Base-by-base conservation (phyloP, 2,888 invertebrate genomes). In the Campoletis raptor region DNA sequence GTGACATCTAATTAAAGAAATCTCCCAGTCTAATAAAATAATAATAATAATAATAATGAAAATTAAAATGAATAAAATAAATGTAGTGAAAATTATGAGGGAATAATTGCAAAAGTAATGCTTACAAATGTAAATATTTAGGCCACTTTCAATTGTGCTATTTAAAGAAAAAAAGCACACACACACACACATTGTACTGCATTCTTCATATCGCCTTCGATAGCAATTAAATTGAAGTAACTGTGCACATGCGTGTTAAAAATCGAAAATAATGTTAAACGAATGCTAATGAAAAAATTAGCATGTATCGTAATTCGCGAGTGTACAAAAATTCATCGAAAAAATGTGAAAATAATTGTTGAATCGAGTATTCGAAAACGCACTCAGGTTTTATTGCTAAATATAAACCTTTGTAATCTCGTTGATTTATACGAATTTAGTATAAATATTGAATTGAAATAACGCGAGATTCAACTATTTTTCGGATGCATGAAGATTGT, bases 361-460 rank as follows among this genome's bases (percentile, higher is more conserved):
- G 30, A 57, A 24, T 57, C 12, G 57, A 0, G 6, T 1, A 30
- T 15, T 30, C 30, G 6, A 30, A 61, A 61, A 4, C 5, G 30
- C 30, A 15, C 7, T 30, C 4, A 15, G 61, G 1, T 15, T 30
- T 61, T 61, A 61, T 30, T 30, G 61, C 30, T 6, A 61, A 61
- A 61, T 61, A 61, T 61, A 15, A 30, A 30, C 61, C 30, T 30
- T 61, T 30, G 30, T 61, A 61, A 61, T 61, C 61, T 30, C 61
- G 15, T 21, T 69, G 67, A 69, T 69, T 69, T 69, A 69, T 42
- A 69, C 10, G 40, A 42, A 40, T 6, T 40, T 24, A 2, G 67
- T 42, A 69, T 69, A 42, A 69, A 21, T 69, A 21, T 69, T 24
- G 18, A 9, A 69, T 69, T 42, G 6, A 42, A 12, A 42, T 24